Evolutionary conservation across 1,140 invertebrate genomes (phyloP).

Genomic region (Orius laevigatus): DNA sequence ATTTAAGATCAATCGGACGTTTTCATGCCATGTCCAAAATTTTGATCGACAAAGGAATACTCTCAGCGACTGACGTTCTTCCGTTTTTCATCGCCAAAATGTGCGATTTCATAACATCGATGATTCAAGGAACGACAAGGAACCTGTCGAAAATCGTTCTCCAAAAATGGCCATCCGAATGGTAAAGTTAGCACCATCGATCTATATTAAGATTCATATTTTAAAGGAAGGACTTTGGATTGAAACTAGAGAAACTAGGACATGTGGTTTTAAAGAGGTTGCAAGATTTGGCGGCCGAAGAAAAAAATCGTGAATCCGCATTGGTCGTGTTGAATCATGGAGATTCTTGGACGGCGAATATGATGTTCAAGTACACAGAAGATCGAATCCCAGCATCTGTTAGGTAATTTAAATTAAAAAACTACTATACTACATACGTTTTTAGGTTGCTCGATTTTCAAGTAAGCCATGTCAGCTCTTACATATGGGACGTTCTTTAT

Average conservation of each 20-base stretch:
- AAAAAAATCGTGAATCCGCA: not conserved
- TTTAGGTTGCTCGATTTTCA: not conserved
- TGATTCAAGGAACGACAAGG: no score
- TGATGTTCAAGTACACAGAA: not conserved
- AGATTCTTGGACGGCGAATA: not conserved
- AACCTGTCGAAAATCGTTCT: not conserved
- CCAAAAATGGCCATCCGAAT: no score
- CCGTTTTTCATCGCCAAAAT: not conserved
- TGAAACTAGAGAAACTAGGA: not conserved
- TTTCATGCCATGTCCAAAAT: conserved; percentile 8
- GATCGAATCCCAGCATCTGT: not conserved
- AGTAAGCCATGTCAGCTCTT: not conserved
- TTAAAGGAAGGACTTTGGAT: not conserved
- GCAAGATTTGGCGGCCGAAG: not conserved
- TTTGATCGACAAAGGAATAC: not conserved
- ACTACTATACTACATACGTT: no score
- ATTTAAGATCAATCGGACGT: not conserved
- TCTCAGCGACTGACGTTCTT: not conserved
- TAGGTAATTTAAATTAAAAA: not conserved
- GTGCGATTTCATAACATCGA: not conserved
- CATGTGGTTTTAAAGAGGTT: not conserved
- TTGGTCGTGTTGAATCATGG: not conserved
- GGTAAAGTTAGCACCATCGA: no score
- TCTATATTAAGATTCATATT: not conserved
- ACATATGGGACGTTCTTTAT: not conserved